Evolutionary conservation across 2,888 invertebrate genomes (phyloP), one percentile per base, ranked within the genome.

Genomic region (Alentia gelatinosa): DNA sequence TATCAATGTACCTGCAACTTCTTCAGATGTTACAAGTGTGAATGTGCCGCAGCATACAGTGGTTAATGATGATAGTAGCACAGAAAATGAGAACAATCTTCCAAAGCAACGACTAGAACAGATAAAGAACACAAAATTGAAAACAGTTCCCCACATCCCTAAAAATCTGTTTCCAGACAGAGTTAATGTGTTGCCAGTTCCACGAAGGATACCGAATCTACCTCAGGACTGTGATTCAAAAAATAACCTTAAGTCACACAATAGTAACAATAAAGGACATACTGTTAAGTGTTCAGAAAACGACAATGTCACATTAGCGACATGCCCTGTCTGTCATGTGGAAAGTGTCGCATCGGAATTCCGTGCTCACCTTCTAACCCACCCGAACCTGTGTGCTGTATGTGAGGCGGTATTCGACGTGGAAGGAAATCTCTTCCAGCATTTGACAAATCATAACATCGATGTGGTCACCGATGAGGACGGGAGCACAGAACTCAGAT

Each of bases 331-430:
- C 1, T 79, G 79, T 37, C 79, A 5, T 5, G 26, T 79, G 37
- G 3, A 1, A 15, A 26, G 7, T 5, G n/a, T 23, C n/a, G 12
- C 39, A 1, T 15, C 5, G 0, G 42, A 86, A 1, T 47, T 42
- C 86, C 86, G 23, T 5, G 42, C 19, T 1, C 86, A 86, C 30
- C 47, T 86, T 12, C 86, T 86, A 30, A 86, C 47, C 23, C 86
- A 86, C 42, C 86, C 47, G 7, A 86, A 42, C 47, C 12, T 86
- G 30, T 86, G 86, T 42, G 42, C 47, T 19, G 47, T 86, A 30
- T 86, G 86, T 50, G 86, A 86, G 33, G 30, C 30, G 35, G 47
- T 47, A 1, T 86, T 86, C 19, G 47, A 47, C 1, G 0, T 1
- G 7, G 86, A 86, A 30, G 42, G 12, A 19, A 7, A 86, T 1